Conservation (phyloP, 2,888 invertebrate species). For the Calephelis perditalis region DNA sequence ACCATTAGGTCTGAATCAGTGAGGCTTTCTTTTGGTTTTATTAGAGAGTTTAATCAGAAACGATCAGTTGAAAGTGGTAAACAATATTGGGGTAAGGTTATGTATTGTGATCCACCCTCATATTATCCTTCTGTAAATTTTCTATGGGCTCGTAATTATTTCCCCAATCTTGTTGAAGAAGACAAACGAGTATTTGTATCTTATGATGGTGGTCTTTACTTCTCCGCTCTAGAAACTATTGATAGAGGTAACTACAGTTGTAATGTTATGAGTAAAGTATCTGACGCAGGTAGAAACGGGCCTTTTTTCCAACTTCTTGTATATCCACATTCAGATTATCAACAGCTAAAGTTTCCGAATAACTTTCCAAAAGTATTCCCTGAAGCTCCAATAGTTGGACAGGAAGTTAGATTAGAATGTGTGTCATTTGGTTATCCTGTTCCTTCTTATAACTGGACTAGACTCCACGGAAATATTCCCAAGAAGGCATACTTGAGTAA, state of each 20-base stretch:
- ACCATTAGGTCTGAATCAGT: conserved; percentile 93
- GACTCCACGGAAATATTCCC: conserved; percentile 85
- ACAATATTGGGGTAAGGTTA: conserved; percentile 95
- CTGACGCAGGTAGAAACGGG: conserved; percentile 92
- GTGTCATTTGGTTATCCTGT: conserved; percentile 97
- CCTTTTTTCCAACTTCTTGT: conserved; percentile 91
- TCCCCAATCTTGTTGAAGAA: conserved; percentile 95
- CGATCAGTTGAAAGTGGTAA: conserved; percentile 90
- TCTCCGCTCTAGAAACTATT: conserved; percentile 94
- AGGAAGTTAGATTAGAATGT: conserved; percentile 95
- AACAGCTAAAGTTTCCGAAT: conserved; percentile 94
- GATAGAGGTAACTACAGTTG: conserved; percentile 95
- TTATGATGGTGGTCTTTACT: conserved; percentile 94
- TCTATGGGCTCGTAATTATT: conserved; percentile 93
- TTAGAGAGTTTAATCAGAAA: conserved; percentile 93
- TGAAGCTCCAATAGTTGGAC: conserved; percentile 93
- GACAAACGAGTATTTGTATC: conserved; percentile 96
- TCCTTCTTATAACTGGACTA: conserved; percentile 95
- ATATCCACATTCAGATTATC: conserved; percentile 91
- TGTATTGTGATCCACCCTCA: conserved; percentile 95
- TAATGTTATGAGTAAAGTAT: conserved; percentile 91
- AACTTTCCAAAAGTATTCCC: conserved; percentile 98
- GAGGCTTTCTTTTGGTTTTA: conserved; percentile 91
- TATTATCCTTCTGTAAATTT: conserved; percentile 93
- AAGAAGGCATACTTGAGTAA: conserved; percentile 84